phyloP scores from a whole-genome alignment of 2,113 vertebrate genomes.

The Chiloscyllium plagiosum region DNA sequence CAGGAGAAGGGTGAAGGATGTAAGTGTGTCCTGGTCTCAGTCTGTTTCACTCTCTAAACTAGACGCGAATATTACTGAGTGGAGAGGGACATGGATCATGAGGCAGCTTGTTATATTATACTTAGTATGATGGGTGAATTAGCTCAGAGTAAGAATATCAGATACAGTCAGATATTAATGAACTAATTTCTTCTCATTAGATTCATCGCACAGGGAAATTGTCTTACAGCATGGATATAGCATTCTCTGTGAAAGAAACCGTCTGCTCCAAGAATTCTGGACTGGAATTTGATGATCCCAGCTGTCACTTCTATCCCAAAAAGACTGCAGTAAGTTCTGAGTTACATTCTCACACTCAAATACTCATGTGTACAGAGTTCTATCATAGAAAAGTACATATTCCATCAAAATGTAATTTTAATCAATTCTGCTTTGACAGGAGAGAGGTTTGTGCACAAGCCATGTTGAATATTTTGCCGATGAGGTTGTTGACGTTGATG shows the following conservation, averaged over 20 bases:
- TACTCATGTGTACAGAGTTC: not conserved
- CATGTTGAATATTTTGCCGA: constrained; percentile 6
- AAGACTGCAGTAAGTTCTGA: not conserved
- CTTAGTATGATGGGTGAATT: not conserved
- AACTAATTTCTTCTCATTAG: not conserved
- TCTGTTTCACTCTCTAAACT: not conserved
- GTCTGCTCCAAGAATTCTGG: constrained; percentile 30
- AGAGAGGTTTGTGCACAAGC: constrained; percentile 23
- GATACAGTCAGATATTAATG: not conserved
- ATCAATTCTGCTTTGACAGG: not conserved
- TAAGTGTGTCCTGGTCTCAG: not conserved
- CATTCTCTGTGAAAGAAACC: constrained; percentile 16
- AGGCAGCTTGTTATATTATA: not conserved
- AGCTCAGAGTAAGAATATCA: not conserved
- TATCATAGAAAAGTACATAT: not conserved
- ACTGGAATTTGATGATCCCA: constrained; percentile 15
- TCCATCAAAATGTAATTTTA: not conserved
- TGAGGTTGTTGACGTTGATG: not conserved
- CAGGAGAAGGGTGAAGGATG: not conserved
- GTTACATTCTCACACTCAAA: not conserved
- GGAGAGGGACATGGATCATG: not conserved
- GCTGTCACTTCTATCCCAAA: not conserved
- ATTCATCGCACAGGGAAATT: constrained; percentile 6
- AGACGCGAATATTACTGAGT: not conserved
- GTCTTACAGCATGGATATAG: not conserved